Conservation (phyloP, 2,888 invertebrate species). For the Tanaodytes sp. region DNA sequence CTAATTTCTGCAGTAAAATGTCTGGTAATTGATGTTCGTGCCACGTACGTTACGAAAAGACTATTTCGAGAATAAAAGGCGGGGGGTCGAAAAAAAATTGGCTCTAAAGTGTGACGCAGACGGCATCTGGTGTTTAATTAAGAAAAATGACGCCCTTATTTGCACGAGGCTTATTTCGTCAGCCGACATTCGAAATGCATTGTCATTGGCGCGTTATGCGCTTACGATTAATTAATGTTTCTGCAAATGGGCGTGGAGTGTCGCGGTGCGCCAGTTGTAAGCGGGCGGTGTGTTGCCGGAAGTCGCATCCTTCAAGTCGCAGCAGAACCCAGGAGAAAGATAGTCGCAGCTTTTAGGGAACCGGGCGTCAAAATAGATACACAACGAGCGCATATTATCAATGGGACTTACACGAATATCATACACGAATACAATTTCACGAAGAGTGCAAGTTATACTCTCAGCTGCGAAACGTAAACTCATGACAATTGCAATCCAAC, state of each 20-base stretch:
- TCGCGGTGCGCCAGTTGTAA: conserved; percentile 18
- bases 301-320: conserved; percentile 45
- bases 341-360: conserved; percentile 28
- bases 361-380: conserved; percentile 45
- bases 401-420: conserved; percentile 29
- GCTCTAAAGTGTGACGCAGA: too few species aligned
- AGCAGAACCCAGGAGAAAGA: conserved; percentile 38
- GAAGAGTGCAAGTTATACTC: too few species aligned
- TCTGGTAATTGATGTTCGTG: too few species aligned
- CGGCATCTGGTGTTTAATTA: conserved; percentile 16
- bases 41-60: too few species aligned
- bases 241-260: conserved; percentile 21
- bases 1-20: too few species aligned
- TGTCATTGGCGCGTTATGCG: conserved; percentile 32
- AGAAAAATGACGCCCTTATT: conserved; percentile 15
- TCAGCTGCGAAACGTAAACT: too few species aligned
- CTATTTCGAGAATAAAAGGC: too few species aligned
- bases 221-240: conserved; percentile 39
- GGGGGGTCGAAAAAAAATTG: too few species aligned
- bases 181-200: conserved; percentile 12
- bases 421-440: too few species aligned
- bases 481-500: too few species aligned
- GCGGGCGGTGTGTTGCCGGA: conserved; percentile 43
- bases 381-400: conserved; percentile 45
- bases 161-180: conserved; percentile 7